These are phyloP conservation scores for Drosophila kokeensis DNA, from an alignment of 2,888 invertebrate species.

Conservation along the genomic window DNA sequence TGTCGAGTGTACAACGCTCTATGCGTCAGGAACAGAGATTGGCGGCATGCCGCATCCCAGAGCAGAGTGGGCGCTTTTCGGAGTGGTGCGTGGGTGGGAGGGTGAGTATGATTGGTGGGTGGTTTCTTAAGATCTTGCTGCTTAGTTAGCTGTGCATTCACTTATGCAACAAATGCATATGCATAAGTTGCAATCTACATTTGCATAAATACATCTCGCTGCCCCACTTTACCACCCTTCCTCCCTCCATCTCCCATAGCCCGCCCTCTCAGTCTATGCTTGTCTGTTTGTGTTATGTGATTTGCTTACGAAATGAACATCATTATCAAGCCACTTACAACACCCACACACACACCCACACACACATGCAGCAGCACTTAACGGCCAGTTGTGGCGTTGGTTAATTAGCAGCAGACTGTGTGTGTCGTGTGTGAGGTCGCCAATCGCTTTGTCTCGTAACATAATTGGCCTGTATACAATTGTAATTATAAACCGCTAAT, in stretches of 20 bases:
- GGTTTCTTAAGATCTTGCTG: conserved; percentile 18
- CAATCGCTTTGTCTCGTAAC: conserved; percentile 67
- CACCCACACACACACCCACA: conserved; percentile 12
- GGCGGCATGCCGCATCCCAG: conserved; percentile 1
- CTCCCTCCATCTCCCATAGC: background rate
- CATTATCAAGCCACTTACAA: conserved; percentile 60
- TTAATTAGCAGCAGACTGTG: conserved; percentile 63
- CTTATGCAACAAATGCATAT: conserved; percentile 64
- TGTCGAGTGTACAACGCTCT: background rate
- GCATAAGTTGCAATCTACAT: conserved; percentile 62
- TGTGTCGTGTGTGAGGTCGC: conserved; percentile 31
- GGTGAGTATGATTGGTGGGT: background rate
- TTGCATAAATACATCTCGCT: conserved; percentile 58
- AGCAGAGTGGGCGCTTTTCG: background rate
- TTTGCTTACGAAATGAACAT: conserved; percentile 79
- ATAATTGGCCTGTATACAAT: conserved; percentile 79
- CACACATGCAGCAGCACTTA: conserved; percentile 51
- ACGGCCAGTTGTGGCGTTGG: conserved; percentile 57
- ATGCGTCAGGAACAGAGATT: background rate
- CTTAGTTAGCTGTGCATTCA: conserved; percentile 54
- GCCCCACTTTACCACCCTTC: background rate
- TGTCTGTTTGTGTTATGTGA: conserved; percentile 60
- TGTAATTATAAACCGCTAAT: conserved; percentile 83
- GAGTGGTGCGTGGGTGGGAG: background rate
- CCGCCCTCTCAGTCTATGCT: background rate